Conservation (phyloP, 2,797 vertebrate genomes). For the Accipiter minullus region DNA sequence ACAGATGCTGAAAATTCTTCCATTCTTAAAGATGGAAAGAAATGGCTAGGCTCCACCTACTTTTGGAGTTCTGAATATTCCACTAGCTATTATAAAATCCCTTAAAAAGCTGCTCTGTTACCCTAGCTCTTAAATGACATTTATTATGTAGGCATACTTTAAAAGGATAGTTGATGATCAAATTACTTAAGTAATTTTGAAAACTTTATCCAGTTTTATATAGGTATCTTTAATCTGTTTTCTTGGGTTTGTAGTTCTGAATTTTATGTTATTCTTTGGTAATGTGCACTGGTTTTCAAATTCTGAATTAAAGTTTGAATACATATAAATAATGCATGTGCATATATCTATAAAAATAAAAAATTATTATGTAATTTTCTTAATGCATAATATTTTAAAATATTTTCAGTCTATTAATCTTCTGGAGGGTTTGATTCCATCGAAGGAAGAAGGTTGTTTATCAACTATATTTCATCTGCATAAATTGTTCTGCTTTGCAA, state of each 20-base stretch:
- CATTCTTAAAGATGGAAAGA: background rate
- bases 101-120: background rate
- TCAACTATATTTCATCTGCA: slow-evolving; percentile 59
- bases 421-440: slow-evolving; percentile 77
- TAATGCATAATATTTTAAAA: background rate
- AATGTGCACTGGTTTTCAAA: background rate
- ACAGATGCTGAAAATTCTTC: background rate
- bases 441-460: slow-evolving; percentile 71
- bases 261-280: background rate
- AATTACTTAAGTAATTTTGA: background rate
- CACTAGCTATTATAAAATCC: background rate
- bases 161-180: background rate
- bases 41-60: background rate
- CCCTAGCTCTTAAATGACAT: background rate
- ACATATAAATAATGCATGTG: background rate
- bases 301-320: background rate
- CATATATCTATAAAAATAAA: background rate
- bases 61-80: background rate
- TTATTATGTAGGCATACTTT: background rate
- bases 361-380: background rate
- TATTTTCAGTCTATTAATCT: slow-evolving; percentile 77
- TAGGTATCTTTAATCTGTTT: background rate
- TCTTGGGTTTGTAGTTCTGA: background rate
- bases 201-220: background rate
- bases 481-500: slow-evolving; percentile 74